Conservation (phyloP, 2,888 invertebrate species). For the Amphimallon solstitiale region DNA sequence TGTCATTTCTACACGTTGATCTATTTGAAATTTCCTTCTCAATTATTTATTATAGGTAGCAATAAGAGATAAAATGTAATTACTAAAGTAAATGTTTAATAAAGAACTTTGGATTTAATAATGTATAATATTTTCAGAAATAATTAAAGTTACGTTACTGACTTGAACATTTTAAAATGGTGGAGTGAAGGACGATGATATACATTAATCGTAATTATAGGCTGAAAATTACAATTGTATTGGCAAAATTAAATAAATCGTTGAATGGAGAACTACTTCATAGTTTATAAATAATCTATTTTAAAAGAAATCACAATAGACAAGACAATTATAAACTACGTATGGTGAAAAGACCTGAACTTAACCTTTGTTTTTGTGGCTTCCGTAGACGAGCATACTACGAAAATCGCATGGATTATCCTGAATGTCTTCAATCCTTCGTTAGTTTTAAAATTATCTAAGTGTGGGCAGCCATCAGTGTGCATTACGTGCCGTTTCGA, state of each 20-base stretch:
- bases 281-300: slow-evolving; percentile 40
- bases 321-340: slow-evolving; percentile 54
- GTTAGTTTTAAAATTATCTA: slow-evolving; percentile 78
- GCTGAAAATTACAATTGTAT: too few relatives aligned
- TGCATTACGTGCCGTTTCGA: slow-evolving; percentile 23
- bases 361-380: slow-evolving; percentile 81
- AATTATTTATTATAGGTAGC: too few relatives aligned
- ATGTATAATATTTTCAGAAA: background rate
- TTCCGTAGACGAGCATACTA: slow-evolving; percentile 82
- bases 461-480: slow-evolving; percentile 73
- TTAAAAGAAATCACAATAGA: slow-evolving; percentile 9
- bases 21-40: too few relatives aligned
- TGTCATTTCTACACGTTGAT: too few relatives aligned
- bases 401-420: slow-evolving; percentile 86
- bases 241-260: too few relatives aligned
- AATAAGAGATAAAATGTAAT: too few relatives aligned
- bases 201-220: background rate
- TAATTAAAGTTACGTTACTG: background rate
- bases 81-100: too few relatives aligned
- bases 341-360: slow-evolving; percentile 4
- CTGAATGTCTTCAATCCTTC: slow-evolving; percentile 69
- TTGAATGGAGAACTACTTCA: background rate
- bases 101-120: too few relatives aligned
- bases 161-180: slow-evolving; percentile 2
- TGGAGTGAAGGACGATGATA: background rate